Base-by-base conservation (phyloP, 2,888 invertebrate genomes). In the Pogonocherus hispidulus region DNA sequence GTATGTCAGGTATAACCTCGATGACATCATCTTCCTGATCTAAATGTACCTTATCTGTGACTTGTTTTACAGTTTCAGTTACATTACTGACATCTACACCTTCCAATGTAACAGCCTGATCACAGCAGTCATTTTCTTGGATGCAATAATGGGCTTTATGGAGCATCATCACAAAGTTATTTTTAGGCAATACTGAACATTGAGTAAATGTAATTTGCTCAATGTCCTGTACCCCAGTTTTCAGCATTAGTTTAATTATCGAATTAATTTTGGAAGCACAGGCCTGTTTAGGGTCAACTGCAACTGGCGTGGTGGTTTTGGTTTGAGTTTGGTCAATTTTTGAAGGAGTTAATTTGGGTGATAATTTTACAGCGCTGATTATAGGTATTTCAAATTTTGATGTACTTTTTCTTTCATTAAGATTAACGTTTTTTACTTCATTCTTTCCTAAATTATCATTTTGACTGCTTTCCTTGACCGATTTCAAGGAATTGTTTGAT, bases 1-100 rank as follows among this genome's bases (percentile, higher is more conserved):
- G 62, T 27, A 62, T 67, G 3, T 47, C 14, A 6, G 35, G 47
- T 44, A 32, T 64, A 6, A 59, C 35, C 54, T 63, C 59, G 3
- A 63, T 55, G 8, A 66, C 55, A 37, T 59, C 63, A 32, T 54
- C 35, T 14, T 41, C 41, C 11, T 9, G 32, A 32, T 32, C n/a
- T n/a, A n/a, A n/a, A n/a, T n/a, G n/a, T n/a, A n/a, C n/a, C n/a
- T n/a, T n/a, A n/a, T n/a, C 9, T 11, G 2, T 41, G 11, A 1
- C 22, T 23, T 51, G 41, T 23, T 32, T 59, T 2, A 52, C 35
- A 18, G 41, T n/a, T 16, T 67, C 20, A 18, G 19, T 23, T 35
- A n/a, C 20, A 6, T 20, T 5, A 4, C n/a, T 55, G 11, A 55
- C 37, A 1, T 55, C 55, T 4, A 37, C 20, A 0, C 3, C 9